phyloP scores from a whole-genome alignment of 2,113 vertebrate genomes.

The Amia ocellicauda region DNA sequence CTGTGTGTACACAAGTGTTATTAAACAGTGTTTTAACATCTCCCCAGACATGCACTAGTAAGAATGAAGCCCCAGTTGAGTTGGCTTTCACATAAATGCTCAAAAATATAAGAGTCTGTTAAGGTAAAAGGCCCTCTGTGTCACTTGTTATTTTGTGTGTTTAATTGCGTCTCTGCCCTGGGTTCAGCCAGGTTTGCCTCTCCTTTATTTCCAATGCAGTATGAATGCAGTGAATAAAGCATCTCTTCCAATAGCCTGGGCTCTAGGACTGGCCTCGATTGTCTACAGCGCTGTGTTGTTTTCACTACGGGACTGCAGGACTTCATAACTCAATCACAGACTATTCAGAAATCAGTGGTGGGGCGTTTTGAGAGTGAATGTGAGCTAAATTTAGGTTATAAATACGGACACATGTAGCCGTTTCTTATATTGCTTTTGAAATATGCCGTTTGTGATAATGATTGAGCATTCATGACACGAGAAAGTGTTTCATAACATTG shows the following conservation, averaged over 20 bases:
- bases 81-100: slow-evolving; percentile 49
- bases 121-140: neutral
- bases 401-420: too few species aligned
- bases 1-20: slow-evolving; percentile 47
- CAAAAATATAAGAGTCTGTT: slow-evolving; percentile 34
- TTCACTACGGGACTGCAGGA: too few species aligned
- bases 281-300: too few species aligned
- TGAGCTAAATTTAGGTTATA: too few species aligned
- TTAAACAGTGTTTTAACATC: slow-evolving; percentile 40
- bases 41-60: slow-evolving; percentile 53
- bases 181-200: neutral
- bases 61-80: slow-evolving; percentile 40
- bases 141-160: too few species aligned
- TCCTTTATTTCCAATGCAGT: slow-evolving; percentile 33
- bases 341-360: too few species aligned
- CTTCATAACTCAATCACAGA: too few species aligned
- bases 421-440: too few species aligned
- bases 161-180: neutral
- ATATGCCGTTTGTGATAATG: slow-evolving; percentile 27
- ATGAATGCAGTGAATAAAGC: slow-evolving; percentile 20
- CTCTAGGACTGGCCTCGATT: too few species aligned
- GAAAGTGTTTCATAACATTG: slow-evolving; percentile 42
- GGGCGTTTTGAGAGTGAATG: too few species aligned
- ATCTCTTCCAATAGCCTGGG: too few species aligned
- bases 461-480: slow-evolving; percentile 35